Evolutionary conservation across 1,140 invertebrate species (phyloP).

Genomic region (Carposina sasakii): DNA sequence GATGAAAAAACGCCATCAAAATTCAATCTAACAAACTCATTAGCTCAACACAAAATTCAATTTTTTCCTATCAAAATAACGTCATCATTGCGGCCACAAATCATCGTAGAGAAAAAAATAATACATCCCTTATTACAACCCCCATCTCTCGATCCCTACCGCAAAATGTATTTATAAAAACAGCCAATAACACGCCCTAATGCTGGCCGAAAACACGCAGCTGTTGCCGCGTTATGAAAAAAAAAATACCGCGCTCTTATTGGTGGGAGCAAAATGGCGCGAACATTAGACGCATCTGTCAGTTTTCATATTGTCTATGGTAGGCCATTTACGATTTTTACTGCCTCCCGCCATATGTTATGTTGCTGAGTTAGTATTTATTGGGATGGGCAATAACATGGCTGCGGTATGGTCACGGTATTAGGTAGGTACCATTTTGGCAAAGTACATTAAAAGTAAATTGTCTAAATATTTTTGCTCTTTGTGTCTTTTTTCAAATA

Average conservation of each 20-base stretch:
- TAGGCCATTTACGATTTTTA: too few species aligned
- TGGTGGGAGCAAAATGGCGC: constrained; percentile 44
- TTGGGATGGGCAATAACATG: too few species aligned
- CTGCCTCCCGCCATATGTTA: too few species aligned
- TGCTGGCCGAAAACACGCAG: constrained; percentile 49
- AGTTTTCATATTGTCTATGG: constrained; percentile 55
- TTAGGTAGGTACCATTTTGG: too few species aligned
- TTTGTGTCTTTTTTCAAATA: too few species aligned
- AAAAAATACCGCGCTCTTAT: constrained; percentile 40
- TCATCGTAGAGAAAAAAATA: constrained; percentile 35
- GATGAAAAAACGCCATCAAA: constrained; percentile 18
- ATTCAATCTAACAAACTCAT: constrained; percentile 7
- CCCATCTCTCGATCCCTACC: constrained; percentile 29
- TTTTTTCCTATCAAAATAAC: constrained; percentile 34
- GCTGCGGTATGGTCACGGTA: too few species aligned
- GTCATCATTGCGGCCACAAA: constrained; percentile 38
- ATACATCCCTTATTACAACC: constrained; percentile 10
- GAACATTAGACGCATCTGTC: constrained; percentile 59
- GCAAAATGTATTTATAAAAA: constrained; percentile 51
- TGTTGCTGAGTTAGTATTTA: too few species aligned
- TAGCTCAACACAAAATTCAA: constrained; percentile 28
- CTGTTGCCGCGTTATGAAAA: constrained; percentile 53
- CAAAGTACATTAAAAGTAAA: too few species aligned
- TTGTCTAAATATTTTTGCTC: too few species aligned
- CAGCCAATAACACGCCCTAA: constrained; percentile 55